These are phyloP conservation scores for Rhinichthys osculus DNA, from an alignment of 2,797 vertebrate species.

Conservation along the genomic window DNA sequence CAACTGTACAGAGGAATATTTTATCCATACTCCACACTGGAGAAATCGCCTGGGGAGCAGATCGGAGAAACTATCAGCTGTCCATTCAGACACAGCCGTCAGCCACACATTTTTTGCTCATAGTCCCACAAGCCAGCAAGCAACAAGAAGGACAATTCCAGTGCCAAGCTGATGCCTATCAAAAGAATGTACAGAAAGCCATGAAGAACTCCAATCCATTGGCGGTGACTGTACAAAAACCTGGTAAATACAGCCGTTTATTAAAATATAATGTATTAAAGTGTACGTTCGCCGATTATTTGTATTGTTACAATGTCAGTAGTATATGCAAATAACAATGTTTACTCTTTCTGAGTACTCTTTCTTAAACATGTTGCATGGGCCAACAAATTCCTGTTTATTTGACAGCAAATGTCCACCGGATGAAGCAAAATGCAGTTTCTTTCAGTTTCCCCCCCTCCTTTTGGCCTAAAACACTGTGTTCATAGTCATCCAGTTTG, in stretches of 20 bases:
- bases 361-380: too few species aligned
- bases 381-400: too few species aligned
- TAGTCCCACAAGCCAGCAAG: conserved; percentile 65
- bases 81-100: conserved; percentile 38
- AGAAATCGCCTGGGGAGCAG: conserved; percentile 69
- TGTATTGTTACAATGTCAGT: not conserved
- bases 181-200: conserved; percentile 65
- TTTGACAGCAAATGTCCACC: too few species aligned
- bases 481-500: not conserved
- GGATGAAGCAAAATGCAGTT: not conserved
- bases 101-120: conserved; percentile 59
- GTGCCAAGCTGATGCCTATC: conserved; percentile 70
- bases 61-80: conserved; percentile 72
- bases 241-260: conserved; percentile 67
- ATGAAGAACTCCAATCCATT: conserved; percentile 64
- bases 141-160: conserved; percentile 71
- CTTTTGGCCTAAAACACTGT: not conserved
- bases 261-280: not conserved
- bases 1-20: conserved; percentile 61
- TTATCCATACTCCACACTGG: conserved; percentile 68
- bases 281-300: fast-evolving
- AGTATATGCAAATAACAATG: too few species aligned
- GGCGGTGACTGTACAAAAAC: conserved; percentile 65
- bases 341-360: too few species aligned
- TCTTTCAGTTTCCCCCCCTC: not conserved